phyloP scores from a whole-genome alignment of 2,797 vertebrate genomes.

The Poliocrania exsul region DNA sequence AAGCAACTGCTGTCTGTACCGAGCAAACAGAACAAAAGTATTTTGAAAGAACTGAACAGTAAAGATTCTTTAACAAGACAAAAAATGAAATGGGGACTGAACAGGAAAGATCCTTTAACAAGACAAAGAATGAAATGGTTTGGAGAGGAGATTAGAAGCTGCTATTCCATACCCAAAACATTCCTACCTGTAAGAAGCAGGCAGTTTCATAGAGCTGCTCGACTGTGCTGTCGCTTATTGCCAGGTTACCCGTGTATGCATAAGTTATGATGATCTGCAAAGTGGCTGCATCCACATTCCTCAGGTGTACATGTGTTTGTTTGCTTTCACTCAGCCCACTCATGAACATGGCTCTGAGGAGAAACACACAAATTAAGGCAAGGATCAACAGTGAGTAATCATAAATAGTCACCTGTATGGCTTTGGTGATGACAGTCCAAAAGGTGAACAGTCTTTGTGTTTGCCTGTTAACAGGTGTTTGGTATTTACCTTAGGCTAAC shows the following conservation, averaged over 20 bases:
- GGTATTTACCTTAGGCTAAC: not conserved
- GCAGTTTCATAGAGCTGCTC: slow-evolving; percentile 98
- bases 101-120: not conserved
- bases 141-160: not conserved
- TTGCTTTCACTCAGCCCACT: slow-evolving; percentile 97
- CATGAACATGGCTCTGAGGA: slow-evolving; percentile 96
- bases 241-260: slow-evolving; percentile 96
- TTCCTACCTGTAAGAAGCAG: slow-evolving; percentile 94
- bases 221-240: slow-evolving; percentile 92
- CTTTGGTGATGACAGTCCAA: not conserved
- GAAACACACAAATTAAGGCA: not conserved
- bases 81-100: not conserved
- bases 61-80: not conserved
- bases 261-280: slow-evolving; percentile 96
- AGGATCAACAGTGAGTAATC: not conserved
- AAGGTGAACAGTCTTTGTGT: not conserved
- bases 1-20: not conserved
- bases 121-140: not conserved
- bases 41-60: not conserved
- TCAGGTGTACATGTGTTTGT: slow-evolving; percentile 95
- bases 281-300: slow-evolving; percentile 93
- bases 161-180: not conserved
- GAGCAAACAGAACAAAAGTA: not conserved
- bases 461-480: not conserved
- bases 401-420: not conserved